Evolutionary conservation across 2,888 invertebrate genomes (phyloP).

Genomic region (Homarus gammarus): DNA sequence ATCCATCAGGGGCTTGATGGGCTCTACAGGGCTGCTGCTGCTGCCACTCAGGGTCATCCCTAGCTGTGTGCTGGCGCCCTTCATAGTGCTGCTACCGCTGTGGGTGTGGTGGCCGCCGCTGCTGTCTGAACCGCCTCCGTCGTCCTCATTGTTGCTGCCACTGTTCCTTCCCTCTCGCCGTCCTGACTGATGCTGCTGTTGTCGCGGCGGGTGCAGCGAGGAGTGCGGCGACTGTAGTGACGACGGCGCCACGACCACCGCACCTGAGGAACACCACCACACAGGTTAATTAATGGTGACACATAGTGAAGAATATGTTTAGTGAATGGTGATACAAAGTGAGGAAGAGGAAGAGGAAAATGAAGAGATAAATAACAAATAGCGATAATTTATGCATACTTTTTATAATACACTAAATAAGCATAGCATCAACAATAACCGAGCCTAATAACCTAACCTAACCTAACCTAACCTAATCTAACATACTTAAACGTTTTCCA

Average conservation of each 20-base stretch:
- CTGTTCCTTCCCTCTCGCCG: neutral
- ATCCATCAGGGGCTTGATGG: slow-evolving; percentile 71
- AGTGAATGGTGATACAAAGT: no score
- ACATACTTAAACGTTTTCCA: no score
- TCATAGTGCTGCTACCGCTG: neutral
- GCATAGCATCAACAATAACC: no score
- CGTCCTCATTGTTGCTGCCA: neutral
- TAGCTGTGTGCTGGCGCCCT: neutral
- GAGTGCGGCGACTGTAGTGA: neutral
- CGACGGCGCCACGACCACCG: neutral
- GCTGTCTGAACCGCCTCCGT: neutral
- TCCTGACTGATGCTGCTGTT: neutral
- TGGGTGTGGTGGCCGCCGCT: neutral
- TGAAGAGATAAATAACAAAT: no score
- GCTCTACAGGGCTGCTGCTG: slow-evolving; percentile 74
- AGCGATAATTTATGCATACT: no score
- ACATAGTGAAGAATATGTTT: no score
- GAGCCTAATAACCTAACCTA: no score
- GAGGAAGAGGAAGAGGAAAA: no score
- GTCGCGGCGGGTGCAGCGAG: neutral
- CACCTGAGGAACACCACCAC: no score
- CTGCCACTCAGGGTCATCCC: slow-evolving; percentile 45
- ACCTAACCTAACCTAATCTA: no score
- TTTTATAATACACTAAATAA: no score
- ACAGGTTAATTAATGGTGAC: no score